These are phyloP conservation scores for Lysandra bellargus DNA, from an alignment of 2,888 invertebrate species.

Conservation along the genomic window DNA sequence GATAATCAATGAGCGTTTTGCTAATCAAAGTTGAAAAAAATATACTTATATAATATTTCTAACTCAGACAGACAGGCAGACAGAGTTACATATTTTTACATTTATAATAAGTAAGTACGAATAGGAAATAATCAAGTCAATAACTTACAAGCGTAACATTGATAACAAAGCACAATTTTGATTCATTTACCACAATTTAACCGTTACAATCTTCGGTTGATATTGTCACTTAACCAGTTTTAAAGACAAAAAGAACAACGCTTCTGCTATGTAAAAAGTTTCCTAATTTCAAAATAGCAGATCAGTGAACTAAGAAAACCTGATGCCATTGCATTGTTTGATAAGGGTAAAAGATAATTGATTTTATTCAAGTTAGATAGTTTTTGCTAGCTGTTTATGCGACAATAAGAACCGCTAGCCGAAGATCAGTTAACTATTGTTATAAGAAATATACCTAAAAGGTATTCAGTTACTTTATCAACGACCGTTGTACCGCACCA, in stretches of 20 bases:
- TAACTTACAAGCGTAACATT: not conserved
- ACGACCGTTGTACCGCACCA: too few relatives aligned
- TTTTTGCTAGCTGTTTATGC: not conserved
- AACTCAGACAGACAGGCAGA: too few relatives aligned
- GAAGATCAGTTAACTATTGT: too few relatives aligned
- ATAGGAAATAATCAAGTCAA: conserved; percentile 8
- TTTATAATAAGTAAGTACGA: not conserved
- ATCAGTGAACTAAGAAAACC: not conserved
- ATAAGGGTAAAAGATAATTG: conserved; percentile 4
- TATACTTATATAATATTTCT: too few relatives aligned
- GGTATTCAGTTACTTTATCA: too few relatives aligned
- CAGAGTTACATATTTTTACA: not conserved
- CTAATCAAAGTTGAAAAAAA: too few relatives aligned
- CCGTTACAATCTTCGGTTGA: too few relatives aligned
- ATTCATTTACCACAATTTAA: too few relatives aligned
- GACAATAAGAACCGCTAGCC: too few relatives aligned
- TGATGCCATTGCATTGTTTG: not conserved
- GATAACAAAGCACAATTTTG: not conserved
- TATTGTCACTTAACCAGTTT: too few relatives aligned
- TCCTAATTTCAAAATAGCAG: not conserved
- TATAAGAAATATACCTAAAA: too few relatives aligned
- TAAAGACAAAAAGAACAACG: not conserved
- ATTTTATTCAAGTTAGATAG: conserved; percentile 3
- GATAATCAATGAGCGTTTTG: too few relatives aligned
- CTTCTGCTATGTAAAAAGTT: not conserved